Conservation (phyloP, 2,888 invertebrate species). For the Invenusta paracnida region DNA sequence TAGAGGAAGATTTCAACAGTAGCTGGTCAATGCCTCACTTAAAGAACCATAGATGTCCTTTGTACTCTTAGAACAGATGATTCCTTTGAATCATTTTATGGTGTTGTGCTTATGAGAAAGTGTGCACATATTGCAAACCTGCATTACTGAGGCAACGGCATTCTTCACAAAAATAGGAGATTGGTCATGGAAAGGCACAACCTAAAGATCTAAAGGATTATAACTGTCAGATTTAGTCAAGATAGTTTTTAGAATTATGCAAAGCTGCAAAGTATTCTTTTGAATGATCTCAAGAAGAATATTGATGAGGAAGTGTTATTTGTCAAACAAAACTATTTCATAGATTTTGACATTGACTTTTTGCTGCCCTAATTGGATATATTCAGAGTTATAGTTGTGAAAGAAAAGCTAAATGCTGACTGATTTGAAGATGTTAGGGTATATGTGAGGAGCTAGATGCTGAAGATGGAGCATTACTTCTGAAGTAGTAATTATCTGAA, state of each 20-base stretch:
- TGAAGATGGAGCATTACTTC: conserved; percentile 2
- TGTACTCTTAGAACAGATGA: conserved; percentile 13
- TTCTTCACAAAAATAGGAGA: too few species aligned
- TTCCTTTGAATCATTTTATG: conserved; percentile 21
- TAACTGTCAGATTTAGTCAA: background rate
- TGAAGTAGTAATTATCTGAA: conserved; percentile 10
- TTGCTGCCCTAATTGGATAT: background rate
- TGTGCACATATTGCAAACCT: background rate
- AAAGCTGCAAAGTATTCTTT: conserved; percentile 3
- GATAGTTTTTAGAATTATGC: conserved; percentile 4
- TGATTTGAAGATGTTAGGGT: background rate
- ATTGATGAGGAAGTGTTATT: conserved; percentile 14
- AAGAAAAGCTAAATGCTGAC: conserved; percentile 18
- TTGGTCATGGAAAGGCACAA: background rate
- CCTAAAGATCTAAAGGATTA: background rate
- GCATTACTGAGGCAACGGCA: conserved; percentile 15
- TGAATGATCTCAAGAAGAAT: conserved; percentile 10
- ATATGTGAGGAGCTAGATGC: conserved; percentile 26
- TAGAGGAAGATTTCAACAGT: conserved; percentile 4
- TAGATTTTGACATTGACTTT: background rate
- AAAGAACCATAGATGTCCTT: conserved; percentile 19
- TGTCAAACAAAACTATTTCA: conserved; percentile 19
- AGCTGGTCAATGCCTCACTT: conserved; percentile 12
- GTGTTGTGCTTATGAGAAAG: background rate
- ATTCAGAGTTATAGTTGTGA: background rate